Conservation (phyloP, 2,797 vertebrate genomes). For the Netta rufina region DNA sequence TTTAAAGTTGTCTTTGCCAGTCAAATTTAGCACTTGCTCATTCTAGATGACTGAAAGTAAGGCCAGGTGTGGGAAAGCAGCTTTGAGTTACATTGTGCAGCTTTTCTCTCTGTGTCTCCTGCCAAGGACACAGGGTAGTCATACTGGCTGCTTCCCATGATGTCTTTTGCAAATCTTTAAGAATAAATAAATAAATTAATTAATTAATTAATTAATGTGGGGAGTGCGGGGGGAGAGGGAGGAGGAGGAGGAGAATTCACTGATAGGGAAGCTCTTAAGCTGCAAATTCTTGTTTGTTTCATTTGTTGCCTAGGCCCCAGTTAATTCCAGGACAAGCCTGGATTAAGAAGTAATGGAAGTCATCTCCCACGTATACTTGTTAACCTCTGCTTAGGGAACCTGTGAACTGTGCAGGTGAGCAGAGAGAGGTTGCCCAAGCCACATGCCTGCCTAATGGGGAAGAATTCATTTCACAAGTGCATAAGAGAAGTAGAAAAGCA, state of each 20-base stretch:
- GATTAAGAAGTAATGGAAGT: background rate
- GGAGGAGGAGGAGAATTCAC: background rate
- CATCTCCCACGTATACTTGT: background rate
- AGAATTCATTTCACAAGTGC: background rate
- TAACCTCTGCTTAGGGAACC: background rate
- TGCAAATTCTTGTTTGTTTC: background rate
- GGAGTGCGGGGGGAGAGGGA: no score
- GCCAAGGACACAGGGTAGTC: background rate
- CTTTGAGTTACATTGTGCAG: background rate
- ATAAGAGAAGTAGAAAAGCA: background rate
- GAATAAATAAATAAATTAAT: background rate
- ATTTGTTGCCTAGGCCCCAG: background rate
- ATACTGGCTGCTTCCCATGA: background rate
- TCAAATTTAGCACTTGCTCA: constrained; percentile 5
- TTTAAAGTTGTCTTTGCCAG: constrained; percentile 34
- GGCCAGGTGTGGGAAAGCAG: background rate
- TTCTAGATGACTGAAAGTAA: constrained; percentile 9
- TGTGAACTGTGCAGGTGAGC: fast-evolving
- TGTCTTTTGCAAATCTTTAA: background rate
- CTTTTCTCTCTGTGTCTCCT: background rate
- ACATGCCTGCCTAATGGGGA: fast-evolving
- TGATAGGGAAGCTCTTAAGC: background rate
- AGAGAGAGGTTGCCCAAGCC: background rate
- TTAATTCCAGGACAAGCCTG: background rate
- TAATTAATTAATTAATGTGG: no score